Percentiles rank a stretch among this genome's conserved stretches.
These are phyloP conservation scores for Leucophenga varia DNA, from an alignment of 1,140 invertebrate species.

Conservation along the genomic window DNA sequence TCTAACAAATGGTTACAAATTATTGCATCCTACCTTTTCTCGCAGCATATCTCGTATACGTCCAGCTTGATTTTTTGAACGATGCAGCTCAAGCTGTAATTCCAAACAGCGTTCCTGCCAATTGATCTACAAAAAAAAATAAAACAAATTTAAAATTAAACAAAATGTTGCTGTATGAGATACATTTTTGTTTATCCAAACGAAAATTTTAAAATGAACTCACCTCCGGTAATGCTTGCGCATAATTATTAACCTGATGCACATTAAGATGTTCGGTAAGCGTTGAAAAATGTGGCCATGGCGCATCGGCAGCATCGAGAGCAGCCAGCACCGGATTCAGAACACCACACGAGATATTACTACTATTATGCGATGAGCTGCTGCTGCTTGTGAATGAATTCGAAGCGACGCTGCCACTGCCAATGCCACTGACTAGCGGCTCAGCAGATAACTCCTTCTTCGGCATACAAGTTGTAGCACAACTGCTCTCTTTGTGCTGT, in stretches of 20 bases:
- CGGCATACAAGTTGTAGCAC: no score
- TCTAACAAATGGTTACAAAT: no score
- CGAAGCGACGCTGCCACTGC: no score
- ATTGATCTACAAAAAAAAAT: conserved; percentile 56
- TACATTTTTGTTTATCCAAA: no score
- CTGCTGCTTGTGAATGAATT: no score
- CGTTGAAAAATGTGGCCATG: conserved; percentile 51
- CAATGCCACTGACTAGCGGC: no score
- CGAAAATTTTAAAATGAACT: no score
- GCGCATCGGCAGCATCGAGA: conserved; percentile 40
- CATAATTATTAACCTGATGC: conserved; percentile 53
- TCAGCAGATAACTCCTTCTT: no score
- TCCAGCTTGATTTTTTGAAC: conserved; percentile 79
- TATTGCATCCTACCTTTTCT: conserved; percentile 84
- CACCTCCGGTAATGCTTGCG: conserved; percentile 46
- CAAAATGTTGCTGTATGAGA: no score
- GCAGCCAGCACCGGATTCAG: conserved; percentile 36
- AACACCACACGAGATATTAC: no score
- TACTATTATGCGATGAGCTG: no score
- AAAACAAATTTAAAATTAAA: neutral
- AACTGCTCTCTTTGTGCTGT: neutral
- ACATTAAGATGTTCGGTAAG: conserved; percentile 50
- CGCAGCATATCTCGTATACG: conserved; percentile 80
- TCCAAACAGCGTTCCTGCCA: conserved; percentile 85
- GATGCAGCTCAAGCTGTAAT: conserved; percentile 77